Conservation (phyloP, 2,797 vertebrate species). For the Lerista edwardsae region DNA sequence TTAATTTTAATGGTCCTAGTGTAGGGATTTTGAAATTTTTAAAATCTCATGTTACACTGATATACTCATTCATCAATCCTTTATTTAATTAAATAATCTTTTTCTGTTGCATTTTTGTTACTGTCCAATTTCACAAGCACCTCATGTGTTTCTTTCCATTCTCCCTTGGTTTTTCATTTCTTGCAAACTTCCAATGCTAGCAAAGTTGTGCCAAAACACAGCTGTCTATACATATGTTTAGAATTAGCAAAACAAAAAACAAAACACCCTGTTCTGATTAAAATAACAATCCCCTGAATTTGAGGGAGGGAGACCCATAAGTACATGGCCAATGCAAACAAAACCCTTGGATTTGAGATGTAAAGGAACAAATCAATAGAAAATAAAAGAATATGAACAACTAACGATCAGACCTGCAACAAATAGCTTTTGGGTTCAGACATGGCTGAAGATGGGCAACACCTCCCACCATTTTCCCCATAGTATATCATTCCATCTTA, state of each 20-base stretch:
- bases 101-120: neutral
- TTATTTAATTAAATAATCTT: neutral
- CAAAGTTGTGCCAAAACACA: neutral
- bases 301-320: neutral
- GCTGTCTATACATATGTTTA: neutral
- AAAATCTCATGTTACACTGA: neutral
- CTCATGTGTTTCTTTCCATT: neutral
- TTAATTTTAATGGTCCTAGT: neutral
- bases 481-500: neutral
- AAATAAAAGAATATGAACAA: neutral
- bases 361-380: constrained; percentile 3
- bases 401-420: neutral
- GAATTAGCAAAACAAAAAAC: neutral
- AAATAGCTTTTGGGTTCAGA: neutral
- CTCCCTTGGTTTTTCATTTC: too few species aligned
- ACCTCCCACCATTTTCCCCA: neutral
- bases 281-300: neutral
- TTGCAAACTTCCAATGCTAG: neutral
- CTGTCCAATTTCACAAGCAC: neutral
- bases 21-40: neutral
- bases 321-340: neutral
- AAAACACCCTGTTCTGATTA: neutral
- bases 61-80: neutral
- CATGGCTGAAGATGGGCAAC: neutral
- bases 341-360: neutral